phyloP scores from a whole-genome alignment of 2,797 vertebrate species.

The Onychomys leucogaster region DNA sequence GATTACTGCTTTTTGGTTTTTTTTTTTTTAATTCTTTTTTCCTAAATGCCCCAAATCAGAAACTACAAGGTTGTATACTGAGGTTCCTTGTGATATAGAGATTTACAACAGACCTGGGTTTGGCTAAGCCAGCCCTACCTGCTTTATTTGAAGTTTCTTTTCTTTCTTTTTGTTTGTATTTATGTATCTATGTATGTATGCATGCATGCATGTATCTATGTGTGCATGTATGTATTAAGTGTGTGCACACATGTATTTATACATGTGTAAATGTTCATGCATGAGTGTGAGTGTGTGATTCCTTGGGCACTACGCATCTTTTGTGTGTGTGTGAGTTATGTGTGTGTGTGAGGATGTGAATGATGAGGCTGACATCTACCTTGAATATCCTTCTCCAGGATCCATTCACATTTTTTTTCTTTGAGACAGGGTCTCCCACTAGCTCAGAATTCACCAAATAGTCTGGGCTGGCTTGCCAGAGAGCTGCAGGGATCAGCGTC shows the following conservation, averaged over 20 bases:
- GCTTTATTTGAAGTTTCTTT: not conserved
- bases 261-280: not conserved
- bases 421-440: not conserved
- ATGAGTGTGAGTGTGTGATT: not conserved
- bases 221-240: not conserved
- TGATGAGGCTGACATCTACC: not conserved
- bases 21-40: not conserved
- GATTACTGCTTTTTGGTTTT: not conserved
- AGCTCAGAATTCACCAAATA: not conserved
- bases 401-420: not conserved
- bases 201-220: not conserved
- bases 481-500: not conserved
- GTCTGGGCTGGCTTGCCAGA: not conserved
- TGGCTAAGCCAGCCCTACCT: not conserved
- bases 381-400: not conserved
- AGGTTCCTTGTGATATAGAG: not conserved
- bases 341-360: not conserved
- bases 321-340: not conserved
- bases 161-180: not conserved
- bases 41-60: not conserved
- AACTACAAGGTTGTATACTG: not conserved
- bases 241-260: not conserved
- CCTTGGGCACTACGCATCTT: not conserved
- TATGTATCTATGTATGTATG: not conserved
- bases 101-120: not conserved